Base-by-base conservation (phyloP, 2,113 vertebrate species). In the Panthera leo region DNA sequence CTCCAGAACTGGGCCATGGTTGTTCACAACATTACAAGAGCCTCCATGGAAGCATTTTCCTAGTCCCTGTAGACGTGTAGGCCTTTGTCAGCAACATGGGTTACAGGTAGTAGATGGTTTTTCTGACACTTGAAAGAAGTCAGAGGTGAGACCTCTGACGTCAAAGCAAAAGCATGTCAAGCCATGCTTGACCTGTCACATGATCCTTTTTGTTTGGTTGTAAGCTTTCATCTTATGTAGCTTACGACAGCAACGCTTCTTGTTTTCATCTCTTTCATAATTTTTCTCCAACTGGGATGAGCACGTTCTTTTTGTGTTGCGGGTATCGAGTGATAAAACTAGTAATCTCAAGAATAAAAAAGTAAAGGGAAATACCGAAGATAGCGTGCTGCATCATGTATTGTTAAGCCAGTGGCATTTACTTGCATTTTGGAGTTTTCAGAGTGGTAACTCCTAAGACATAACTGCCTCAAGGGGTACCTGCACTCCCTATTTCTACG, bases 341-440 rank as follows among this genome's bases (percentile, higher is more conserved):
- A 34, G 42, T 53, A 68, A 63, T 67, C 51, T 75, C 31, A 75
- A 88, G 29, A 8, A 27, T 36, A 12, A 94, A 45, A 53, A 11
- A 25, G 36, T 53, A 27, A 68, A 65, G 1, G 16, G 16, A 68
- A 86, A 75, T 86, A 14, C 31, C 31, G 29, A 58, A 79, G 83
- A 23, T 63, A 3, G 1, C 39, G 27, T 73, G 27, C 25, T 70
- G 0, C 42, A 29, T 78, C 39, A 16, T 55, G 21, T 79, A 68
- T 45, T 13, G 9, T 93, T 85, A 73, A 61, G 23, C 95, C 3
- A 25, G 0, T 48, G 31, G 23, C 21, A 5, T 83, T 92, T 83
- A 42, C 51, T 86, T 89, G 93, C 11, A 45, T 51, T 97, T 67
- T 95, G 39, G 94, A 53, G 31, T 73, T 93, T 91, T 67, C 70